Evolutionary conservation across 2,797 vertebrate species (phyloP), one percentile per base, ranked within the genome.

Genomic region (Dromococcyx pavoninus): DNA sequence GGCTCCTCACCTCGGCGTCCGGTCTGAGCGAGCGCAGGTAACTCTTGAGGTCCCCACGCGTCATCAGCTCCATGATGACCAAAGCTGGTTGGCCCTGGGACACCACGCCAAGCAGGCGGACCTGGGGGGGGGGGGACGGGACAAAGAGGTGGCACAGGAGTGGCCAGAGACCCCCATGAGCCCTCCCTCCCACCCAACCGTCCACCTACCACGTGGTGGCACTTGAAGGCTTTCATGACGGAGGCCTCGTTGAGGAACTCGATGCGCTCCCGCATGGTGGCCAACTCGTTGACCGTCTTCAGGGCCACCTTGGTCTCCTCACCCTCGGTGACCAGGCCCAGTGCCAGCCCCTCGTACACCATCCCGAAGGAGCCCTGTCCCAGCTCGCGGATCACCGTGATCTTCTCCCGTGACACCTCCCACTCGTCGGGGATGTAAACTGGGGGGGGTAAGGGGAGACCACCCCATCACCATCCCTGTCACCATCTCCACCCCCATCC

Each of bases 31-130:
- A 98, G 21, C 98, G 97, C 66, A 98, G 96, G 88, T 98, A 97
- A 74, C 98, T 98, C 92, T 98, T 98, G 86, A 98, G 95, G 83
- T 98, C 98, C 5, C 98, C 98, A 0, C 94, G 97, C 0, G 98
- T 98, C 98, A 98, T 98, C 78, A 98, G 96, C 82, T 98, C 98
- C 98, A 98, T 98, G 95, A 98, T 98, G 91, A 98, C 98, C 92
- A 98, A 88, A 39, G 98, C 97, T 19, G 98, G 98, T 83, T 98
- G 98, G 74, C 98, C 98, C 85, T 98, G 98, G 48, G 98, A 98
- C 41, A 98, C 98, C 4, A 98, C 98, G 0, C 98, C 98, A 0
- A 98, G 97, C 69, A 98, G 96, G 46, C 98, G 98, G 17, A 98
- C 98, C 98, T 98, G 84, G 13, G 30, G 77, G 48, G 19, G n/a